Conservation (phyloP, 2,888 invertebrate genomes). For the Willowsia nigromaculata region DNA sequence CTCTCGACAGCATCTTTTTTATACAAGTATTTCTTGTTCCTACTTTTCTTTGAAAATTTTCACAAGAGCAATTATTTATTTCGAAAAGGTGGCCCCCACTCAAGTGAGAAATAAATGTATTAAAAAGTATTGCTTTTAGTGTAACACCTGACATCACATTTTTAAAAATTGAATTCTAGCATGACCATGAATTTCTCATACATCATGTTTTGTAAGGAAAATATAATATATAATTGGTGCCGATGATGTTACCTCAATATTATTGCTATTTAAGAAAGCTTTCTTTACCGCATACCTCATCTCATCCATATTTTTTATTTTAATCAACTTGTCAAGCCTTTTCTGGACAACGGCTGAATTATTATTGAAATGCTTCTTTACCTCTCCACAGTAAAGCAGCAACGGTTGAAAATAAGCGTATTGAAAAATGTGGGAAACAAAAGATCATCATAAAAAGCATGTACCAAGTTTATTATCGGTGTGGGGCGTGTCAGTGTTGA, state of each 20-base stretch:
- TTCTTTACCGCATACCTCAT: neutral
- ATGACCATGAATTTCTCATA: neutral
- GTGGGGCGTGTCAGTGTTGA: slow-evolving; percentile 37
- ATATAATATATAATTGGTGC: neutral
- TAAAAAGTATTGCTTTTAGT: neutral
- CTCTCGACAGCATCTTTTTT: neutral
- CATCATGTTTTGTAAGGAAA: neutral
- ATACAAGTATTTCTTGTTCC: neutral
- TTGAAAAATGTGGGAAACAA: slow-evolving; percentile 32
- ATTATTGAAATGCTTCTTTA: slow-evolving; percentile 37
- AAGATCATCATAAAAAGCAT: neutral
- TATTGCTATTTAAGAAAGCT: neutral
- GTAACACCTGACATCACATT: neutral
- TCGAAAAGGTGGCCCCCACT: neutral
- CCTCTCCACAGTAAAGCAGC: neutral
- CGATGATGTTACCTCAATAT: neutral
- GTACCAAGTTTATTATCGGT: neutral
- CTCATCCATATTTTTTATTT: slow-evolving; percentile 45
- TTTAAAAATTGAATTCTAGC: neutral
- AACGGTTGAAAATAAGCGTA: neutral
- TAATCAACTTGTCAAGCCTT: slow-evolving; percentile 71
- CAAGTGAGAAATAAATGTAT: neutral
- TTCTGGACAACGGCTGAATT: slow-evolving; percentile 50
- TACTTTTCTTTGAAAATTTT: neutral
- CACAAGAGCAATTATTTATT: neutral